Conservation (phyloP, 1,140 invertebrate species). For the Reticulitermes speratus region DNA sequence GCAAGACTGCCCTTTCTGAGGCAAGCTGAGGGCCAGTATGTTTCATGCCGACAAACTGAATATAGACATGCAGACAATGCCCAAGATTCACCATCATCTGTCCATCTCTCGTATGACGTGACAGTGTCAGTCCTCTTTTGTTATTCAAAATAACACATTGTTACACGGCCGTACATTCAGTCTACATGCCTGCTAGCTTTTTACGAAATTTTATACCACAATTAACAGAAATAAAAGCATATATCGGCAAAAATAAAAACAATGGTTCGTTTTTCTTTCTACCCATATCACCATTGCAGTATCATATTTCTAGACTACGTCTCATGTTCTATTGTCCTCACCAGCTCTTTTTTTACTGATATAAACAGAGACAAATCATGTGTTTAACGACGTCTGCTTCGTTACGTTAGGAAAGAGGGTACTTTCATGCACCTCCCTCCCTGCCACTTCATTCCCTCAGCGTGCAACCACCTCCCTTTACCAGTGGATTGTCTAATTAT, state of each 20-base stretch:
- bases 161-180: background rate
- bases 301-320: background rate
- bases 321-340: conserved; percentile 15
- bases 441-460: background rate
- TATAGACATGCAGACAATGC: background rate
- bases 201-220: conserved; percentile 17
- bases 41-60: background rate
- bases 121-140: background rate
- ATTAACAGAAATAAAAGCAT: conserved; percentile 17
- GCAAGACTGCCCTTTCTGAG: too few relatives aligned
- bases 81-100: background rate
- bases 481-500: conserved; percentile 12
- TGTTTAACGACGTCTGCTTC: conserved; percentile 1
- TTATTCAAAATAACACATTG: background rate
- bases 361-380: background rate
- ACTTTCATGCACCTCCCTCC: background rate
- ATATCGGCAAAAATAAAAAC: conserved; percentile 19
- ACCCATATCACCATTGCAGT: background rate
- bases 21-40: background rate
- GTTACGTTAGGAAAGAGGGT: conserved; percentile 10
- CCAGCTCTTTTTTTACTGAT: background rate
- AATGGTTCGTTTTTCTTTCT: background rate
- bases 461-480: background rate
- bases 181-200: background rate
- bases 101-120: background rate